Base-by-base conservation (phyloP, 1,140 invertebrate species). In the Periplaneta americana region DNA sequence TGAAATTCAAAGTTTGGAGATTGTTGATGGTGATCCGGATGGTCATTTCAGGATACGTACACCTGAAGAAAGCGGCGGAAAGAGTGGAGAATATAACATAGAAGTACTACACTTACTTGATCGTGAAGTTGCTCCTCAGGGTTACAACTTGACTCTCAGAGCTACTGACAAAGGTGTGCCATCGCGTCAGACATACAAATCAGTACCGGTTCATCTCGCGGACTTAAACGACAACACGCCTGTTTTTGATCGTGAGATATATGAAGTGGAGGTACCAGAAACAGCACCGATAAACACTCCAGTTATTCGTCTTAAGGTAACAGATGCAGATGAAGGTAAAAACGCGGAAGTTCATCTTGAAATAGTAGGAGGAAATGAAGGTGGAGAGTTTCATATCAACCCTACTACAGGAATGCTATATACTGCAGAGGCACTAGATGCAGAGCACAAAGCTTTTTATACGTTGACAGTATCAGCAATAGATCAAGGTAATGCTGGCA, bases 351-450 rank as follows among this genome's bases (percentile, higher is more conserved):
- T 98, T 0, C 94, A 93, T 82, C 92, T 98, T 77, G 95, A 95
- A 87, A 98, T 99, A 80, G 96, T 97, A 8, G 95, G 95, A 18
- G 97, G 98, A 0, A 98, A 99, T 88, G 95, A 97, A 85, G 95
- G 95, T 36, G 93, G 93, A 0, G 95, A 97, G 84, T 99, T 99
- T 87, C 89, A 91, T 48, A 93, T 99, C 15, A 96, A 98, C 87
- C 92, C 95, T 0, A 93, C 95, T 83, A 97, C 96, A 0, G 98
- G 97, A 0, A 95, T 98, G 90, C 87, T 99, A 0, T 97, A 96
- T 85, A 97, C 96, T 0, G 93, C 94, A 34, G 93, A 95, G 17
- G 88, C 88, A 57, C 89, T 99, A 2, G 98, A 99, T 86, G 95
- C 96, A 0, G 98, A 99, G 90, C 91, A 88, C 11, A 95, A 96